Percentiles rank a stretch among this genome's conserved stretches.
phyloP scores from a whole-genome alignment of 1,140 invertebrate species.

The Holcopasites calliopsidis region DNA sequence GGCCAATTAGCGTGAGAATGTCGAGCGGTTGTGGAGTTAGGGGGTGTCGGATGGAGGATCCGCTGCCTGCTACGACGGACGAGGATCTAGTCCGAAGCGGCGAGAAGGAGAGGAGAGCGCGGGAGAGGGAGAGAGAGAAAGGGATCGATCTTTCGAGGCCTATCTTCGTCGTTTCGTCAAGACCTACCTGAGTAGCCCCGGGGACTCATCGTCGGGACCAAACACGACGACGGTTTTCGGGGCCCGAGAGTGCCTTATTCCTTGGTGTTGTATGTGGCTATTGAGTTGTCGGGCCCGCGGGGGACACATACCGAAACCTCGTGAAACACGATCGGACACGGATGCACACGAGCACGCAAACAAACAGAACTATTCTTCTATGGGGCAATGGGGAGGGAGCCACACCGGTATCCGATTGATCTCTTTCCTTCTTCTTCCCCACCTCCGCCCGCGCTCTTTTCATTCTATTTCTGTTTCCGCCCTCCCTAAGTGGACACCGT shows the following conservation, averaged over 20 bases:
- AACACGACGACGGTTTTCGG: conserved; percentile 54
- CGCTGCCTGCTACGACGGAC: conserved; percentile 21
- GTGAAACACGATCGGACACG: conserved; percentile 73
- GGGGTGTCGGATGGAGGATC: conserved; percentile 56
- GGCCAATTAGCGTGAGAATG: conserved; percentile 75
- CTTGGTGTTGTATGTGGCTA: conserved; percentile 65
- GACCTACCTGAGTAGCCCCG: conserved; percentile 69
- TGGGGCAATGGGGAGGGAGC: conserved; percentile 38
- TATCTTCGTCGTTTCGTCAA: conserved; percentile 59
- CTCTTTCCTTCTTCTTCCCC: conserved; percentile 20
- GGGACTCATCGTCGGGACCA: conserved; percentile 60
- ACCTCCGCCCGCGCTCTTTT: not conserved
- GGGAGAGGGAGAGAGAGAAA: not conserved
- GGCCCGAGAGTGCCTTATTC: conserved; percentile 59
- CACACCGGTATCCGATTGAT: conserved; percentile 60
- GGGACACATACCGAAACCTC: conserved; percentile 69
- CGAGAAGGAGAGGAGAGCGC: no score
- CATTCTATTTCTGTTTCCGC: conserved; percentile 22
- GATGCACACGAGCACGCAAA: conserved; percentile 70
- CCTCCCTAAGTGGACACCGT: conserved; percentile 49
- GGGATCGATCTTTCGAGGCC: conserved; percentile 9
- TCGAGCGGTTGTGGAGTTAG: conserved; percentile 59
- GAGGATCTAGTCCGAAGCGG: not conserved
- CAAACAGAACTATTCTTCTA: conserved; percentile 68
- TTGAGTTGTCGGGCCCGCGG: conserved; percentile 71